Conservation (phyloP, 2,888 invertebrate species). For the Blastobasis lacticolella region DNA sequence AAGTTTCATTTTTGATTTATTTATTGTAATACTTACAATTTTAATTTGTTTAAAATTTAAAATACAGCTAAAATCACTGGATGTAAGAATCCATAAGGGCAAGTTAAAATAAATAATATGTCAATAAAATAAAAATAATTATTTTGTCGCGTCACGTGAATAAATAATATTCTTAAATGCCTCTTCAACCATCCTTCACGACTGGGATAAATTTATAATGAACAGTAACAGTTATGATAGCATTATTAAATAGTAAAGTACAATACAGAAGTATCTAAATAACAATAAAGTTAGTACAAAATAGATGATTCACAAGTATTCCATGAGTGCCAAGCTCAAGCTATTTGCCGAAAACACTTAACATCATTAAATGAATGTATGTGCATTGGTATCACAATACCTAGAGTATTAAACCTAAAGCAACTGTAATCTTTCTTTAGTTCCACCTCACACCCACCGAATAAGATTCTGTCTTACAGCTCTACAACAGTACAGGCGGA, state of each 20-base stretch:
- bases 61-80: slow-evolving; percentile 44
- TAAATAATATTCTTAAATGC: background rate
- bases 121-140: slow-evolving; percentile 3
- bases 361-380: background rate
- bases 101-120: slow-evolving; percentile 24
- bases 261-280: slow-evolving; percentile 7
- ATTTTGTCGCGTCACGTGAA: background rate
- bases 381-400: slow-evolving; percentile 5
- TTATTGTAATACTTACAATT: slow-evolving; percentile 34
- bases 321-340: slow-evolving; percentile 7
- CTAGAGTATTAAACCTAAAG: slow-evolving; percentile 1
- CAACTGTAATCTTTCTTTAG: slow-evolving; percentile 2
- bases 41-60: slow-evolving; percentile 30
- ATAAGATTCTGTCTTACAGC: too few species aligned
- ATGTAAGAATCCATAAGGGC: slow-evolving; percentile 42
- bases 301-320: slow-evolving; percentile 11
- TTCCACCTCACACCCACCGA: background rate
- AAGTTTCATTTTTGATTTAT: background rate
- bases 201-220: background rate
- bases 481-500: too few species aligned
- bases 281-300: slow-evolving; percentile 13
- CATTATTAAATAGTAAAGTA: slow-evolving; percentile 3
- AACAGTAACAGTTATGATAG: background rate
- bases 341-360: slow-evolving; percentile 2
- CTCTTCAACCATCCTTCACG: background rate